Percentiles rank a stretch among this genome's conserved stretches.
phyloP scores from a whole-genome alignment of 2,888 invertebrate species.

The Papilio gigon region DNA sequence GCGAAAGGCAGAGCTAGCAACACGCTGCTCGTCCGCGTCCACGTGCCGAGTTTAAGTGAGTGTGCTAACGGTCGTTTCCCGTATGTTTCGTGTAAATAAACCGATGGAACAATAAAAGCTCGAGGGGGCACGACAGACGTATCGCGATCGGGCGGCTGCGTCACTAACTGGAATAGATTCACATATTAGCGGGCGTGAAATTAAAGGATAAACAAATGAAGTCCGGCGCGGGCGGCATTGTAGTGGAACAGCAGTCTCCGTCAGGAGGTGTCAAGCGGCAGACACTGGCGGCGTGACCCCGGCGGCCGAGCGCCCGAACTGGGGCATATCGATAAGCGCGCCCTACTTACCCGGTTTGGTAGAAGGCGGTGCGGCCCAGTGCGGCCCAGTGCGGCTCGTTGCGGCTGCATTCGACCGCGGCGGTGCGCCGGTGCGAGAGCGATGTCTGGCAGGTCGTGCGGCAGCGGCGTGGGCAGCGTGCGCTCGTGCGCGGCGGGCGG shows the following conservation, averaged over 20 bases:
- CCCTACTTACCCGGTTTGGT: slow-evolving; percentile 72
- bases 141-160: slow-evolving; percentile 70
- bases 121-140: slow-evolving; percentile 68
- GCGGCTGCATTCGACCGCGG: slow-evolving; percentile 57
- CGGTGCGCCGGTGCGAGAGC: slow-evolving; percentile 49
- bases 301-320: slow-evolving; percentile 67
- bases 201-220: slow-evolving; percentile 82
- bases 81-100: slow-evolving; percentile 17
- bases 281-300: slow-evolving; percentile 78
- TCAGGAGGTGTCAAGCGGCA: slow-evolving; percentile 77
- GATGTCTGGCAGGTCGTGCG: slow-evolving; percentile 83
- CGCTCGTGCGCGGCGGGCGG: slow-evolving; percentile 69
- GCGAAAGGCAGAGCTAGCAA: slow-evolving; percentile 28
- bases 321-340: slow-evolving; percentile 80
- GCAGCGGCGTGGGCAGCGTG: slow-evolving; percentile 75
- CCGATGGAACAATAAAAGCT: slow-evolving; percentile 66
- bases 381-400: slow-evolving; percentile 47
- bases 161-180: slow-evolving; percentile 79
- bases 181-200: slow-evolving; percentile 70
- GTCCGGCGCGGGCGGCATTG: slow-evolving; percentile 71
- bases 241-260: slow-evolving; percentile 78
- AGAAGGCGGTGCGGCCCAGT: slow-evolving; percentile 44
- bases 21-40: slow-evolving; percentile 38
- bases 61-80: slow-evolving; percentile 8
- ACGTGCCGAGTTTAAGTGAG: slow-evolving; percentile 28